phyloP scores from a whole-genome alignment of 1,140 invertebrate genomes.

The Apis cerana region DNA sequence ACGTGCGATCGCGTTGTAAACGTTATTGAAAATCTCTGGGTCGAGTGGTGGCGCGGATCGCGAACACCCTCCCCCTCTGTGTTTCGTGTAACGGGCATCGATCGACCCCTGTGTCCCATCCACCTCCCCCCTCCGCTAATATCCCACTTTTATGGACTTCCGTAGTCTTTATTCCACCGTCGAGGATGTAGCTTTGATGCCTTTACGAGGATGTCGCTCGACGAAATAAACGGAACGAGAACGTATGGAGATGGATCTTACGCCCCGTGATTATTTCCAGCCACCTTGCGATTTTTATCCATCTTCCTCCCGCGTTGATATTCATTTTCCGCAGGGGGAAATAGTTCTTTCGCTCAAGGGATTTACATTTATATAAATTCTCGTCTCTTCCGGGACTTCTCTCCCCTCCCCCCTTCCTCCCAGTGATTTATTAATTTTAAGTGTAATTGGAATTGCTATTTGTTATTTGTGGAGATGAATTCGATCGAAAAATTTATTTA shows the following conservation, averaged over 20 bases:
- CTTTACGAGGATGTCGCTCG: conserved; percentile 44
- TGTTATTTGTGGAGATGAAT: too few relatives aligned
- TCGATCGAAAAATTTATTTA: too few relatives aligned
- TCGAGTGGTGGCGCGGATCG: background rate
- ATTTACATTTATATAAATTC: too few relatives aligned
- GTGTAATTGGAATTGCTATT: too few relatives aligned
- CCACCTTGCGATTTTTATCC: too few relatives aligned
- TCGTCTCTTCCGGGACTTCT: too few relatives aligned
- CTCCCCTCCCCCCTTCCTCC: too few relatives aligned
- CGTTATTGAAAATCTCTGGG: conserved; percentile 15
- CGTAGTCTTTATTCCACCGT: conserved; percentile 38
- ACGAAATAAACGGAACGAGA: conserved; percentile 33
- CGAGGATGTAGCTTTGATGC: conserved; percentile 42
- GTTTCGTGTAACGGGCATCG: background rate
- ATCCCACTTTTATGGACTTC: conserved; percentile 45
- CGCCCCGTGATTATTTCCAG: background rate
- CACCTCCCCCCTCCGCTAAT: background rate
- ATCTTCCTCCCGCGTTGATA: too few relatives aligned
- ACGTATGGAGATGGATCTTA: conserved; percentile 19
- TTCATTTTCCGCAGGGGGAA: too few relatives aligned
- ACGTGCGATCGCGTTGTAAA: conserved; percentile 23
- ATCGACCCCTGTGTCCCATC: background rate
- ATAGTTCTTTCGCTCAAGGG: too few relatives aligned
- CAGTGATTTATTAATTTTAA: too few relatives aligned
- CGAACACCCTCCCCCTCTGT: too few relatives aligned